Percentiles rank a stretch among this genome's conserved stretches.
These are phyloP conservation scores for Phaenicophaeus curvirostris DNA, from an alignment of 2,797 vertebrate genomes.

Conservation along the genomic window DNA sequence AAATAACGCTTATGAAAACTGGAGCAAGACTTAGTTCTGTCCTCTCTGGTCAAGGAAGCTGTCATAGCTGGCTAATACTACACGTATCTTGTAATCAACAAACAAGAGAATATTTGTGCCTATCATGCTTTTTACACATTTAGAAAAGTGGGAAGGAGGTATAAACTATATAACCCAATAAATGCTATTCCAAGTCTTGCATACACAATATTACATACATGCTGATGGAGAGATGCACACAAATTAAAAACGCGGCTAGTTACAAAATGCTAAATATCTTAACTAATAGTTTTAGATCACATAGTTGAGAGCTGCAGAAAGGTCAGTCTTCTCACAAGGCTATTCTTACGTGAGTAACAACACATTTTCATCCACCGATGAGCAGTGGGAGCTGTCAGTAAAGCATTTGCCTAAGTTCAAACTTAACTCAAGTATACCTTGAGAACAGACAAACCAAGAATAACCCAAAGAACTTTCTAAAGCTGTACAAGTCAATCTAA, in stretches of 20 bases:
- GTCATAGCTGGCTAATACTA: neutral
- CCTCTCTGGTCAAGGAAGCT: neutral
- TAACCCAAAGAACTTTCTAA: neutral
- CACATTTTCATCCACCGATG: neutral
- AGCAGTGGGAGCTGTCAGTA: neutral
- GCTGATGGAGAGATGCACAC: neutral
- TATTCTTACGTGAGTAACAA: neutral
- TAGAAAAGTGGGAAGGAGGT: neutral
- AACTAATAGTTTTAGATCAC: neutral
- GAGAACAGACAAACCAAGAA: neutral
- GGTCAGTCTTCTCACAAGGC: neutral
- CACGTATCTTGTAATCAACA: neutral
- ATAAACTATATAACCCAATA: neutral
- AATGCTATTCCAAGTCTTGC: neutral
- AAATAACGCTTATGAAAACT: neutral
- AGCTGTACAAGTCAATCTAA: neutral
- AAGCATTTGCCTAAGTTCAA: neutral
- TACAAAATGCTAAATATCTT: neutral
- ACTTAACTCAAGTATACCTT: neutral
- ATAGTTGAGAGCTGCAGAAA: neutral
- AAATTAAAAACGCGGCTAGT: neutral
- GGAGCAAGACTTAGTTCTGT: neutral
- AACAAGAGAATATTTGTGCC: neutral
- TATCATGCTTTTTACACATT: neutral
- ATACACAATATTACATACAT: rapidly evolving